Conservation (phyloP, 2,797 vertebrate species). For the Nasua narica region DNA sequence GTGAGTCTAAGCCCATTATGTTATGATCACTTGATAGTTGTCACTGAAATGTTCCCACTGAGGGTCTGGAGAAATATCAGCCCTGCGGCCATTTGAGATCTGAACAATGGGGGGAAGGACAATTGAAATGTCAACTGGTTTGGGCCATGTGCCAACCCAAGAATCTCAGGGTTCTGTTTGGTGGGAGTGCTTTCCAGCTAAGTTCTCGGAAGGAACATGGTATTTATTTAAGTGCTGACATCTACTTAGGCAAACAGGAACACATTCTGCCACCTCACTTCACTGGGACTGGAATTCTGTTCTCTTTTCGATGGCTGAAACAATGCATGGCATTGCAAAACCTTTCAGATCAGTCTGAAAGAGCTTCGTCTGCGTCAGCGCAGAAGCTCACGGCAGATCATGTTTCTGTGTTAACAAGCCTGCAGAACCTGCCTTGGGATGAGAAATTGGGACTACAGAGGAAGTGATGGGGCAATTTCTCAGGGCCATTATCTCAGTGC, state of each 20-base stretch:
- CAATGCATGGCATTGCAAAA: conserved; percentile 52
- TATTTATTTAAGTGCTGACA: conserved; percentile 65
- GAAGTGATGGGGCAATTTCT: background rate
- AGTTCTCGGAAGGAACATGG: conserved; percentile 66
- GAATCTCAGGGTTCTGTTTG: background rate
- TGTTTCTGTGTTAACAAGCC: conserved; percentile 56
- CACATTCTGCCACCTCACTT: conserved; percentile 44
- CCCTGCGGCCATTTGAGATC: background rate
- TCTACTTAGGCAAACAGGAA: conserved; percentile 67
- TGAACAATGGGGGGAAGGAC: conserved; percentile 1
- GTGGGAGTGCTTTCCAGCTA: conserved; percentile 2
- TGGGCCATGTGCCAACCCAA: conserved; percentile 42
- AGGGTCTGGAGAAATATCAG: conserved; percentile 33
- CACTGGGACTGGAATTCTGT: conserved; percentile 36
- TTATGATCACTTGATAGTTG: background rate
- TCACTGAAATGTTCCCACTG: conserved; percentile 22
- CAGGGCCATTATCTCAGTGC: background rate
- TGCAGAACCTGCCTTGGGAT: background rate
- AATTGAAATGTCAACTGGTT: conserved; percentile 38
- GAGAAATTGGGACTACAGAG: background rate
- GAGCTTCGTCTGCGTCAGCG: conserved; percentile 36
- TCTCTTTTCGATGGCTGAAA: conserved; percentile 17
- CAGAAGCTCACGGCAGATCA: conserved; percentile 49
- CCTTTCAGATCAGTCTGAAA: background rate
- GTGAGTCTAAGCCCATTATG: background rate